Evolutionary conservation across 2,888 invertebrate genomes (phyloP).

Genomic region (Brachycybe producta): DNA sequence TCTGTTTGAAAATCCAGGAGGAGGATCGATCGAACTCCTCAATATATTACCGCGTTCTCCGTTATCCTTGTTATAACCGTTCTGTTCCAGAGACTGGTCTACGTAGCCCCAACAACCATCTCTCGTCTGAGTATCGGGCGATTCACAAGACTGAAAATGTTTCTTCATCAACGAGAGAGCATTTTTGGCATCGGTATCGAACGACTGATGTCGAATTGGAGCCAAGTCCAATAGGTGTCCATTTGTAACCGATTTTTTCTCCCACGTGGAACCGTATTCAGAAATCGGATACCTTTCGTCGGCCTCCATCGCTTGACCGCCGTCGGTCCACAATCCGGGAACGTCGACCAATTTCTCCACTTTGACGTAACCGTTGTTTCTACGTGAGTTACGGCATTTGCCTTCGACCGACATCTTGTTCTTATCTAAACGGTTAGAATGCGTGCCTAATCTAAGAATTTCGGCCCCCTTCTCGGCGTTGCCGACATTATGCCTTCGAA

Average conservation of each 20-base stretch:
- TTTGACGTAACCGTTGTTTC: slow-evolving; percentile 8
- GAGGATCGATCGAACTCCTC: too few species aligned
- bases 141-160: neutral
- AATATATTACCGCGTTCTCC: slow-evolving; percentile 3
- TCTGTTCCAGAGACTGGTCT: slow-evolving; percentile 8
- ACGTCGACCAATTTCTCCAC: slow-evolving; percentile 16
- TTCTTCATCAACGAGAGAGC: neutral
- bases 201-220: neutral
- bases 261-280: neutral
- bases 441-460: neutral
- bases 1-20: too few species aligned
- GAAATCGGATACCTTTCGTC: slow-evolving; percentile 8
- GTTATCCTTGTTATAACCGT: slow-evolving; percentile 10
- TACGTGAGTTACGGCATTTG: neutral
- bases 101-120: slow-evolving; percentile 14
- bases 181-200: neutral
- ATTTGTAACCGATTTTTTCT: slow-evolving; percentile 6
- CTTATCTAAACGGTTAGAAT: neutral
- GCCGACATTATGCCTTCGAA: slow-evolving; percentile 14
- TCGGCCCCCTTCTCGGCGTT: neutral
- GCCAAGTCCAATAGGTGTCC: too few species aligned
- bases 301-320: slow-evolving; percentile 6
- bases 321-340: slow-evolving; percentile 1
- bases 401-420: neutral
- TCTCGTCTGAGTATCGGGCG: slow-evolving; percentile 2